phyloP scores from a whole-genome alignment of 2,888 invertebrate species.

The Andrena praecox region DNA sequence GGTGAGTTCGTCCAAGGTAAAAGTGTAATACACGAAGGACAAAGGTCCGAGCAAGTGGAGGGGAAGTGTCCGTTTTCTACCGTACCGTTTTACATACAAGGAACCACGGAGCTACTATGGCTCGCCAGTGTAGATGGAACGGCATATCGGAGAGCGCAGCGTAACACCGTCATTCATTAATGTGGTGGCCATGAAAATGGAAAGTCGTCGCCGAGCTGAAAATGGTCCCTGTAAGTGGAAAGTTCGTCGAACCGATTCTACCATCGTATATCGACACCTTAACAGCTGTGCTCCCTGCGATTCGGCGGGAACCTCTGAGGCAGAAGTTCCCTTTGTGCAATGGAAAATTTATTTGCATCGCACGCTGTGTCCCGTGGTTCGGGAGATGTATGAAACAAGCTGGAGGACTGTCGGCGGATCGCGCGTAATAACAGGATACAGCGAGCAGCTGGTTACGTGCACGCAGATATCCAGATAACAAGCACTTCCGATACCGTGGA shows the following conservation, averaged over 20 bases:
- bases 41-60: neutral
- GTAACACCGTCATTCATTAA: neutral
- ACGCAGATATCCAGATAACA: slow-evolving; percentile 35
- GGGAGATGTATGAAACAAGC: neutral
- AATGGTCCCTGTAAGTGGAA: slow-evolving; percentile 51
- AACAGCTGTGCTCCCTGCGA: neutral
- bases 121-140: too few species aligned
- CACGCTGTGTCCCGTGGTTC: neutral
- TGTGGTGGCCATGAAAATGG: slow-evolving; percentile 40
- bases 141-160: neutral
- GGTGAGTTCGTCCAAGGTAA: neutral
- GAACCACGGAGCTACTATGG: too few species aligned
- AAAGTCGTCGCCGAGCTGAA: slow-evolving; percentile 56
- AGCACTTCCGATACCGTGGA: slow-evolving; percentile 13
- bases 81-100: neutral
- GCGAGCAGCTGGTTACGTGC: slow-evolving; percentile 45
- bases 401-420: neutral
- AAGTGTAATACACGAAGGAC: neutral
- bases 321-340: neutral
- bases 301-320: neutral
- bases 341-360: neutral
- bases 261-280: neutral
- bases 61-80: too few species aligned
- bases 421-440: slow-evolving; percentile 62
- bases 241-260: neutral